Conservation (phyloP, 1,140 invertebrate species). For the Euwallacea similis region DNA sequence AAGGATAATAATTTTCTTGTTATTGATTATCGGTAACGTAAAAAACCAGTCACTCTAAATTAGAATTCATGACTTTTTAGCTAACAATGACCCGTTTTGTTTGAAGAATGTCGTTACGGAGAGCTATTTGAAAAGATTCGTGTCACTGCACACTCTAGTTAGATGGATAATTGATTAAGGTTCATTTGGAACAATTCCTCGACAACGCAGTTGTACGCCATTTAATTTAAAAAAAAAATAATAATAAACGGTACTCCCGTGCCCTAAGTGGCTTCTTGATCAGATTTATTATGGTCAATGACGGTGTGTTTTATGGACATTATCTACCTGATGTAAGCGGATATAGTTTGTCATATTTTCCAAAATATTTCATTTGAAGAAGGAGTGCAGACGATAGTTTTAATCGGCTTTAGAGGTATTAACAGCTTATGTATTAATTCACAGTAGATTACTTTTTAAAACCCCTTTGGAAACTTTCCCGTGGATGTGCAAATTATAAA, state of each 20-base stretch:
- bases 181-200: not conserved
- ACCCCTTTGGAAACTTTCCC: not conserved
- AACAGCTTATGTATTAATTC: not conserved
- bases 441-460: not conserved
- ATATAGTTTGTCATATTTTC: too few species aligned
- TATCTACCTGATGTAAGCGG: too few species aligned
- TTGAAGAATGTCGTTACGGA: not conserved
- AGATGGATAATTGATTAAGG: not conserved
- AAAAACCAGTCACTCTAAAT: not conserved
- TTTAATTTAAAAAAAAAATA: not conserved
- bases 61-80: not conserved
- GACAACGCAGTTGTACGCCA: not conserved
- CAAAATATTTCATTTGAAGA: too few species aligned
- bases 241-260: not conserved
- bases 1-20: too few species aligned
- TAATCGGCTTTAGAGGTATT: not conserved
- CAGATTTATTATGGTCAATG: too few species aligned
- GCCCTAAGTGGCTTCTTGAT: too few species aligned
- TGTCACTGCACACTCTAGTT: not conserved
- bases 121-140: not conserved
- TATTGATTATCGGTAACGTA: too few species aligned
- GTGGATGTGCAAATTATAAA: not conserved
- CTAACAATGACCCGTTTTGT: not conserved
- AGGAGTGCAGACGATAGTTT: too few species aligned
- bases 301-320: too few species aligned